Evolutionary conservation across 2,888 invertebrate species (phyloP), one percentile per base, ranked within the genome.

Genomic region (Myopa testacea): DNA sequence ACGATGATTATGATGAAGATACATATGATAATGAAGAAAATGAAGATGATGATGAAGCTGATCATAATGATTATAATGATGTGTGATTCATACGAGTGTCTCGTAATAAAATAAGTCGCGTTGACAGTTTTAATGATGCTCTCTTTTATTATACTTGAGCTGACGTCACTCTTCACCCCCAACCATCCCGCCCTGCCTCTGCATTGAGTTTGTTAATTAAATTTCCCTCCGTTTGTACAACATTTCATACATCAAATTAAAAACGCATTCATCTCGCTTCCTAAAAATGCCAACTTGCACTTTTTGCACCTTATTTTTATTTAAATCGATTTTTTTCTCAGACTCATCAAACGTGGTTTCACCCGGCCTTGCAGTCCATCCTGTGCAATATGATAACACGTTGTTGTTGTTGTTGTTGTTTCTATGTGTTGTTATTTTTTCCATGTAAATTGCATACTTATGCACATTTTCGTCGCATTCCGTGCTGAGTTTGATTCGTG

Each of bases 21-120:
- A 26, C 26, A 26, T 1, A 26, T 34, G n/a, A n/a, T n/a, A n/a
- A n/a, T n/a, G n/a, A n/a, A n/a, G n/a, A n/a, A n/a, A n/a, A n/a
- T 34, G 34, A 4, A 2, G 40, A 7, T 40, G 40, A 38, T 40
- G 34, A 26, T 52, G 69, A 4, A 12, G 40, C 4, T 40, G 40
- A 38, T 40, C 10, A 26, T 52, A 45, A 26, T 26, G 26, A 26
- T 26, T 26, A 26, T 26, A 26, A 67, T 26, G 26, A 80, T 80
- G 82, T 85, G 82, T 86, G 85, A 86, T 86, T 86, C 85, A 85
- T 45, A 45, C 7, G 7, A 45, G 45, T 8, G 10, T 86, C 86
- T 84, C 81, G 84, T 55, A 58, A 58, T 26, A 26, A 26, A 26
- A 26, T 26, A 26, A 26, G 1, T 26, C n/a, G 16, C 40, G 16